phyloP scores from a whole-genome alignment of 2,888 invertebrate species.

The Acronicta psi region DNA sequence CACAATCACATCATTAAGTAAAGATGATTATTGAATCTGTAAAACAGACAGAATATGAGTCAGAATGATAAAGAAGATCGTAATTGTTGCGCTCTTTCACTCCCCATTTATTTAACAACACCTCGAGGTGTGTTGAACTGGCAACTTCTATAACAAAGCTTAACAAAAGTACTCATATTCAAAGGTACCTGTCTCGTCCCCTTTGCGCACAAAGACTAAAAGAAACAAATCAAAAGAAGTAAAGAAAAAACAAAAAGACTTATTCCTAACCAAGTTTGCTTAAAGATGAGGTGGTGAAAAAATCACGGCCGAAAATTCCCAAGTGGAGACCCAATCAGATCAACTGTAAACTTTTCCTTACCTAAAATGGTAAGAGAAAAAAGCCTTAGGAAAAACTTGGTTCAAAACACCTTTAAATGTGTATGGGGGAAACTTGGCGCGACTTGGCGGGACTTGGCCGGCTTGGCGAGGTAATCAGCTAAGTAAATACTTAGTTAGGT shows the following conservation, averaged over 20 bases:
- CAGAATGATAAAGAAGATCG: neutral
- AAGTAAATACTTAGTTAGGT: constrained; percentile 59
- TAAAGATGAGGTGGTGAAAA: constrained; percentile 47
- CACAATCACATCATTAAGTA: too few species aligned
- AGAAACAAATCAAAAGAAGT: constrained; percentile 46
- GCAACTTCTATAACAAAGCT: constrained; percentile 27
- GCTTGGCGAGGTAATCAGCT: constrained; percentile 53
- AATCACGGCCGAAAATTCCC: constrained; percentile 45
- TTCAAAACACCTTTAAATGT: constrained; percentile 51
- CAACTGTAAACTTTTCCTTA: constrained; percentile 48
- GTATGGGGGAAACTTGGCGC: constrained; percentile 43
- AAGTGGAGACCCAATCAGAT: constrained; percentile 52
- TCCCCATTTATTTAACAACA: constrained; percentile 4
- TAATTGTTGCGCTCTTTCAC: neutral
- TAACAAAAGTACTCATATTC: constrained; percentile 27
- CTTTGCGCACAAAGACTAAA: constrained; percentile 40
- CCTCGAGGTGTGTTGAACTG: constrained; percentile 6
- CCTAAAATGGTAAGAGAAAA: constrained; percentile 35
- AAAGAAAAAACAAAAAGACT: constrained; percentile 40
- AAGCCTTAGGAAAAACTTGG: constrained; percentile 41
- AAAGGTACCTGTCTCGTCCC: constrained; percentile 18
- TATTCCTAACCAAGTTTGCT: constrained; percentile 38
- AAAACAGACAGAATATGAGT: neutral
- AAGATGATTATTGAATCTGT: neutral
- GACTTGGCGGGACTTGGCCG: constrained; percentile 29